A percentile compares a stretch with the other conserved stretches of the same genome.
These are phyloP conservation scores for Andrena praecox DNA, from an alignment of 2,888 invertebrate species.

Conservation along the genomic window DNA sequence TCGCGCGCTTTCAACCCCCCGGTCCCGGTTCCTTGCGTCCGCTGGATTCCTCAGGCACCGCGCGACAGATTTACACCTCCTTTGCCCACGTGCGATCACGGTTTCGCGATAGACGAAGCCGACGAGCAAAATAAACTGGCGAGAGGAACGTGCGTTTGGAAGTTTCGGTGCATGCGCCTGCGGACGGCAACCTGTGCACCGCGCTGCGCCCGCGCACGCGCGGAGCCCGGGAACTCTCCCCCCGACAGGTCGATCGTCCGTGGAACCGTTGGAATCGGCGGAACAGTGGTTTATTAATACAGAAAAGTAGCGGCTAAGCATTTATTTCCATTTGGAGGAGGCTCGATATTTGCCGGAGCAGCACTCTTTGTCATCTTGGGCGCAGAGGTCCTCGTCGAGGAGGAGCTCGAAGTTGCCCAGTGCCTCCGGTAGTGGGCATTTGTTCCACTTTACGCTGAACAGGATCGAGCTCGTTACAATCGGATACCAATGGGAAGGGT, in stretches of 20 bases:
- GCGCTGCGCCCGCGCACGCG: constrained; percentile 47
- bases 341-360: constrained; percentile 76
- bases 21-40: background rate
- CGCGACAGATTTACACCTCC: too few species aligned
- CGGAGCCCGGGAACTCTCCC: background rate
- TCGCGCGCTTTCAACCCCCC: constrained; percentile 37
- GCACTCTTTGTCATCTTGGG: constrained; percentile 87
- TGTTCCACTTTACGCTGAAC: constrained; percentile 92
- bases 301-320: background rate
- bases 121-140: constrained; percentile 37
- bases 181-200: background rate
- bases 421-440: constrained; percentile 90
- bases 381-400: constrained; percentile 92
- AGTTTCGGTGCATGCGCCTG: constrained; percentile 57
- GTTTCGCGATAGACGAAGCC: constrained; percentile 9
- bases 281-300: background rate
- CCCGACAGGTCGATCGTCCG: background rate
- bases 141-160: constrained; percentile 44
- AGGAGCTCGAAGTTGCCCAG: constrained; percentile 93
- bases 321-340: constrained; percentile 79
- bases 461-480: background rate
- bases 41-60: too few species aligned
- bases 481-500: background rate
- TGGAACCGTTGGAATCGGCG: background rate
- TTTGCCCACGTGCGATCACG: background rate